Evolutionary conservation across 2,797 vertebrate species (phyloP), one percentile per base, ranked within the genome.

Genomic region (Sphenodon punctatus): DNA sequence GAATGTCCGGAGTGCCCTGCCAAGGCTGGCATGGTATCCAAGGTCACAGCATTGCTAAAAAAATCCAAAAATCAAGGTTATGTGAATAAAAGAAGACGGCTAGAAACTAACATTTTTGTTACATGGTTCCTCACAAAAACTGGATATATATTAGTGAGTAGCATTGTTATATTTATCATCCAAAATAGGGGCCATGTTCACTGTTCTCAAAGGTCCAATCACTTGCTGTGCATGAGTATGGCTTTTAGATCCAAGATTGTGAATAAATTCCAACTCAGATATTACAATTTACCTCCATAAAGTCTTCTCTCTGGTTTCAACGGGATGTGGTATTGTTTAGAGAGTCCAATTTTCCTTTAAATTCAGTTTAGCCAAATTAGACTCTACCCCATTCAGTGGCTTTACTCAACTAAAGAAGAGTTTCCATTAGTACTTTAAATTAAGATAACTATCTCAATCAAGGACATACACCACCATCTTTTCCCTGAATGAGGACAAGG

Each of bases 11-110:
- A 99, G 96, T 1, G 98, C 98, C 2, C 98, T 96, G 85, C 97
- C 97, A 74, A 99, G 96, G 94, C 98, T 99, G 81, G 98, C 98
- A 1, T 99, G 98, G 96, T 99, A 99, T 65, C 98, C 98, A 58
- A 99, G 95, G 93, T 99, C 98, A 96, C 98, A 99, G 91, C 98
- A 99, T 98, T 99, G 97, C 95, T 95, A 92, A 94, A 89, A 85
- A 49, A 70, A 27, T n/a, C n/a, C n/a, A 86, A 55, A 80, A 60
- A 77, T 32, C n/a, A 13, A 9, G 0, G 7, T 55, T 1, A 48
- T 0, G 1, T 86, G 78, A 89, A 58, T n/a, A 20, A 87, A 64
- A 0, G 8, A 74, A 64, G n/a, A 2, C 19, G 20, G 3, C 7
- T 65, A 25, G 4, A 5, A 39, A 9, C 0, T 0, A 56, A 34